These are phyloP conservation scores for Bolborhynchus lineola DNA, from an alignment of 2,113 vertebrate species.

Conservation along the genomic window DNA sequence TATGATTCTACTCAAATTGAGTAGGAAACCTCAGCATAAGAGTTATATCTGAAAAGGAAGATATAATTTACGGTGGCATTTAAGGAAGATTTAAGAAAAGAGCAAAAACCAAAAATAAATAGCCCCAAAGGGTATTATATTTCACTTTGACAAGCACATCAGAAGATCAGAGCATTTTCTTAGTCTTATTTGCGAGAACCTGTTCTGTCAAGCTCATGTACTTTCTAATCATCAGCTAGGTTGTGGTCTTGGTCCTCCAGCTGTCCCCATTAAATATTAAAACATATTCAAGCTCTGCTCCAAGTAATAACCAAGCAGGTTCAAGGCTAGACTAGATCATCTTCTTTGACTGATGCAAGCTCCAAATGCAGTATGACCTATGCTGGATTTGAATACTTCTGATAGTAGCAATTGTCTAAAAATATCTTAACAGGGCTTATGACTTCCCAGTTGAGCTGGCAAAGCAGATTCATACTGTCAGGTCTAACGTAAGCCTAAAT, in stretches of 20 bases:
- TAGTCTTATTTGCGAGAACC: neutral
- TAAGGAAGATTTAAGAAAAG: neutral
- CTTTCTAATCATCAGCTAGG: neutral
- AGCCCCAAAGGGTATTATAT: neutral
- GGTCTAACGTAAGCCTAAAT: neutral
- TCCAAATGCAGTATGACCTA: neutral
- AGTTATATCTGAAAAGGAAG: neutral
- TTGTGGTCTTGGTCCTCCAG: neutral
- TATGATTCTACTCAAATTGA: neutral
- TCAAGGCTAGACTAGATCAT: neutral
- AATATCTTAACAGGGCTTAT: neutral
- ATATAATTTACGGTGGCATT: neutral
- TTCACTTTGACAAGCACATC: neutral
- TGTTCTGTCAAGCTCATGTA: neutral
- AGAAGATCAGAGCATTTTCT: neutral
- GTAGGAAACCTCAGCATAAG: neutral
- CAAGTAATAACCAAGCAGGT: neutral
- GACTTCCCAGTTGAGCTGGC: neutral
- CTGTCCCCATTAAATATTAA: neutral
- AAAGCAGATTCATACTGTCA: neutral
- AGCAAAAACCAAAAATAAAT: neutral
- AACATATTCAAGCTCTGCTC: neutral
- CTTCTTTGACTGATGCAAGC: neutral
- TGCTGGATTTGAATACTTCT: neutral
- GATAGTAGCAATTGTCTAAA: neutral